These are phyloP conservation scores for Antidorcas marsupialis DNA, from an alignment of 2,113 vertebrate species.

Conservation along the genomic window DNA sequence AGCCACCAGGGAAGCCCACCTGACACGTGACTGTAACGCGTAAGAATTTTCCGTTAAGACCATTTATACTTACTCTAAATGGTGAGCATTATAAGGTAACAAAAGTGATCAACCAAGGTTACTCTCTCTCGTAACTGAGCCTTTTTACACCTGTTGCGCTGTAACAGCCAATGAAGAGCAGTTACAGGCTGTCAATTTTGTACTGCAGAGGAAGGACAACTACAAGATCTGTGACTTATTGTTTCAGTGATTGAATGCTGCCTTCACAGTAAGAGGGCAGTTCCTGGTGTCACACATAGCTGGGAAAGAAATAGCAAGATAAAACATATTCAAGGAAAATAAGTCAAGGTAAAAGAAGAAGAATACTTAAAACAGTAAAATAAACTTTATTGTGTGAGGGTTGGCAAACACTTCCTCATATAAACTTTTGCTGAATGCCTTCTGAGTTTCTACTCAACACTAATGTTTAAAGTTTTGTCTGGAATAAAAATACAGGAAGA, in stretches of 20 bases:
- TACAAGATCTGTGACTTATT: constrained; percentile 43
- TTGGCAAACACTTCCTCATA: neutral
- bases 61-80: constrained; percentile 2
- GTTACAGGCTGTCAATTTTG: neutral
- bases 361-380: constrained; percentile 18
- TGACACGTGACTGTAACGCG: neutral
- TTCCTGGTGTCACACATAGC: neutral
- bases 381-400: neutral
- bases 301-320: constrained; percentile 5
- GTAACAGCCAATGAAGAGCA: constrained; percentile 7
- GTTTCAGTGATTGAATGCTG: constrained; percentile 16
- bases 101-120: neutral
- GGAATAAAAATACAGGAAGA: constrained; percentile 7
- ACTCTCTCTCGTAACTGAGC: neutral
- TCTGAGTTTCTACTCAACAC: neutral
- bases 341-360: constrained; percentile 12
- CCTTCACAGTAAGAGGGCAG: neutral
- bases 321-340: constrained; percentile 19
- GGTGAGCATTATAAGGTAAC: neutral
- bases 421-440: neutral
- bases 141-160: neutral
- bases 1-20: neutral
- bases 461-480: neutral
- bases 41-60: constrained; percentile 4
- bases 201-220: neutral